Base-by-base conservation (phyloP, 2,113 vertebrate species). In the Casuarius casuarius region DNA sequence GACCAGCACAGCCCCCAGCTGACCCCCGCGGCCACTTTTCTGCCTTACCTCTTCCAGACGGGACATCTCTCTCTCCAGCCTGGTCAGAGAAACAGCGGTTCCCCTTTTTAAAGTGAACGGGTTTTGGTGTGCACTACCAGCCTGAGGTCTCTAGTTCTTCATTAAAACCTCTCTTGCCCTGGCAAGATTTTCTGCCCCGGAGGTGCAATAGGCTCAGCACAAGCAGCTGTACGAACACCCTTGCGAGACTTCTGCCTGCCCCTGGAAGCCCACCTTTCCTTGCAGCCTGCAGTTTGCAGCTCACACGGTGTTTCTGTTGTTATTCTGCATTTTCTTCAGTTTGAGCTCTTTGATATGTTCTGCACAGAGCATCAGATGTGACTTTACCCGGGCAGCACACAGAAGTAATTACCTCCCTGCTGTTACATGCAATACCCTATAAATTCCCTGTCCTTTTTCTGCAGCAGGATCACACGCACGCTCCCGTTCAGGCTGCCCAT, bases 281-380 rank as follows among this genome's bases (percentile, higher is more conserved):
- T 46, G n/a, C 46, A 63, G 61, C 21, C n/a, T 8, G 19, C 17
- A 9, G 38, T 38, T 38, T 38, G n/a, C 35, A 38, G 23, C 33
- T 10, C 48, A 31, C 44, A 20, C 22, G 48, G 12, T 33, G 0
- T 56, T 22, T 42, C 68, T 79, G 31, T 75, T 9, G 1, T 51
- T 54, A 11, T 52, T 46, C 81, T 1, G 2, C 10, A 7, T 71
- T 48, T 42, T 46, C 79, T 80, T 7, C 44, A 63, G n/a, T 75
- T 46, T 5, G 11, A 76, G n/a, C 51, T 72, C 38, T 63, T 59
- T 0, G 0, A 3, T 1, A 4, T 0, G 12, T 49, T 44, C 78
- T 23, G 31, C 0, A 0, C 42, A 1, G 3, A 54, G 86, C 63
- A 83, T 78, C 70, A 70, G 46, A 46, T 44, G 42, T 0, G 3